Conservation (phyloP, 1,140 invertebrate species). For the Pteromalus puparum region DNA sequence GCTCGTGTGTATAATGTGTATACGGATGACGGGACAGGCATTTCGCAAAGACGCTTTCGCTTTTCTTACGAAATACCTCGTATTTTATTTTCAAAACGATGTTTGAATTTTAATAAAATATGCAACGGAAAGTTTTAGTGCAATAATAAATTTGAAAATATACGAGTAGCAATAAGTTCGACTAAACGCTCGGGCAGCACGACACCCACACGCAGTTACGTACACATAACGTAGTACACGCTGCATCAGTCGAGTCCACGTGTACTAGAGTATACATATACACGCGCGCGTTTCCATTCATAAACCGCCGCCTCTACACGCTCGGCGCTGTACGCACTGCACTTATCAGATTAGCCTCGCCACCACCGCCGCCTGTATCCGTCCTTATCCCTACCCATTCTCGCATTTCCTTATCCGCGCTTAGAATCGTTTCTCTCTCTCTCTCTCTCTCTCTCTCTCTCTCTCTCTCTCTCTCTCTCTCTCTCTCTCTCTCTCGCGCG, state of each 20-base stretch:
- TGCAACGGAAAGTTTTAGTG: no score
- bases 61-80: neutral
- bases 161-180: no score
- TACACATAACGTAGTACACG: neutral
- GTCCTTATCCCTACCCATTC: neutral
- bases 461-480: neutral
- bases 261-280: neutral
- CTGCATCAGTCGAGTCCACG: neutral
- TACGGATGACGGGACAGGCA: neutral
- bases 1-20: neutral
- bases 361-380: neutral
- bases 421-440: constrained; percentile 55
- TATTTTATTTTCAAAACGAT: no score
- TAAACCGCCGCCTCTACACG: neutral
- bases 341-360: constrained; percentile 42
- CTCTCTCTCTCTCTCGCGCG: neutral
- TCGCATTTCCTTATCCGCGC: constrained; percentile 59
- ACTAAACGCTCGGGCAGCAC: no score
- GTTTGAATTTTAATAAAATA: no score
- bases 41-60: neutral
- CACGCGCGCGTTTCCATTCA: constrained; percentile 54
- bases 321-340: neutral
- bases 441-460: neutral
- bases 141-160: no score
- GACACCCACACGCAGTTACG: neutral